These are phyloP conservation scores for Drosophila formosana DNA, from an alignment of 2,888 invertebrate genomes.

Conservation along the genomic window DNA sequence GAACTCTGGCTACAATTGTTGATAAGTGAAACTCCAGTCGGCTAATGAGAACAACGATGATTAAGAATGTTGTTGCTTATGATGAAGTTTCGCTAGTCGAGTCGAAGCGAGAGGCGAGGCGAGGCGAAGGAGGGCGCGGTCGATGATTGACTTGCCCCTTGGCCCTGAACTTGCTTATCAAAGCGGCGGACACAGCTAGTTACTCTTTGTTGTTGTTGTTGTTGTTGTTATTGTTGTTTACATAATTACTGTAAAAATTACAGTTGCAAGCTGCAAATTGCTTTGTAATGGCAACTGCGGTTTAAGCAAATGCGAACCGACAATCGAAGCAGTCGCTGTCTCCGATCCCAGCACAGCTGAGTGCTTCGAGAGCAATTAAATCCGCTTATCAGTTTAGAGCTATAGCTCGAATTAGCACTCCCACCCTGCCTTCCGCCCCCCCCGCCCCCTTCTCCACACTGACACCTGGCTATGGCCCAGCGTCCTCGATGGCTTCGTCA, in stretches of 20 bases:
- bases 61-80: neutral
- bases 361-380: conserved; percentile 65
- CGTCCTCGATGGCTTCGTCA: conserved; percentile 54
- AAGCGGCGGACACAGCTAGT: conserved; percentile 49
- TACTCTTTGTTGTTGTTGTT: conserved; percentile 29
- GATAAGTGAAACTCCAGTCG: conserved; percentile 45
- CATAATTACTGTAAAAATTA: conserved; percentile 73
- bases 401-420: conserved; percentile 68
- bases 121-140: conserved; percentile 9
- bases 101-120: neutral
- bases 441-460: neutral
- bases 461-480: conserved; percentile 12
- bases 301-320: conserved; percentile 64
- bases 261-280: conserved; percentile 69
- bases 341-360: conserved; percentile 10
- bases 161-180: conserved; percentile 78
- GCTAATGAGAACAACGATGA: neutral
- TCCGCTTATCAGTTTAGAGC: conserved; percentile 74
- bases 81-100: neutral
- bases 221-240: conserved; percentile 47
- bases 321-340: conserved; percentile 39
- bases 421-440: neutral
- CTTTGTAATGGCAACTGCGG: conserved; percentile 50
- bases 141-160: conserved; percentile 22
- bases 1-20: conserved; percentile 31